phyloP scores from a whole-genome alignment of 1,140 invertebrate species.

The Amyelois transitella region DNA sequence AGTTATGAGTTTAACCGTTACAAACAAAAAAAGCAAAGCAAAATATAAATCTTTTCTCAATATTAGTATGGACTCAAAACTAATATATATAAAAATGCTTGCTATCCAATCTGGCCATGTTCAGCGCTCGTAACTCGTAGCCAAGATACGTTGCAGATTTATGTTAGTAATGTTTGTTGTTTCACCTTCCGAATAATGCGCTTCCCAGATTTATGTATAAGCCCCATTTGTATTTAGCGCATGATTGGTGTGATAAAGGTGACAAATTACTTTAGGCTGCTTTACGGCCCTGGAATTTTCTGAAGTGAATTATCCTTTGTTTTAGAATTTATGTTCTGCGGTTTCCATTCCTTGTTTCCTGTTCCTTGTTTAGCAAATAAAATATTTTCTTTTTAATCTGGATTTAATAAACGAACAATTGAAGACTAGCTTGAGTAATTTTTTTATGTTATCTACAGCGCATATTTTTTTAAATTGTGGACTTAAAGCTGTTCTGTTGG shows the following conservation, averaged over 20 bases:
- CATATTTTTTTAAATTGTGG: no score
- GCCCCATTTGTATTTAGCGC: slow-evolving; percentile 41
- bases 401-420: no score
- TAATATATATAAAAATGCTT: not conserved
- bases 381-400: no score
- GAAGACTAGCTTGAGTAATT: no score
- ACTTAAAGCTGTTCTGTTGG: no score
- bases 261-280: slow-evolving; percentile 33
- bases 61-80: no score
- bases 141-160: slow-evolving; percentile 70
- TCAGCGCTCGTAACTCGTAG: slow-evolving; percentile 38
- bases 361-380: no score
- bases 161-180: slow-evolving; percentile 72
- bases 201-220: slow-evolving; percentile 64
- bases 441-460: no score
- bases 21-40: not conserved
- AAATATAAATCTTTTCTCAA: not conserved
- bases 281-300: not conserved
- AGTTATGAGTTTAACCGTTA: no score
- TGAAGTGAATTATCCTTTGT: not conserved
- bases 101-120: slow-evolving; percentile 19
- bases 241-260: slow-evolving; percentile 59
- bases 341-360: no score
- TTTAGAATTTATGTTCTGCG: not conserved
- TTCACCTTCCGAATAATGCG: slow-evolving; percentile 68